These are phyloP conservation scores for Bubo scandiacus DNA, from an alignment of 2,113 vertebrate genomes.

Conservation along the genomic window DNA sequence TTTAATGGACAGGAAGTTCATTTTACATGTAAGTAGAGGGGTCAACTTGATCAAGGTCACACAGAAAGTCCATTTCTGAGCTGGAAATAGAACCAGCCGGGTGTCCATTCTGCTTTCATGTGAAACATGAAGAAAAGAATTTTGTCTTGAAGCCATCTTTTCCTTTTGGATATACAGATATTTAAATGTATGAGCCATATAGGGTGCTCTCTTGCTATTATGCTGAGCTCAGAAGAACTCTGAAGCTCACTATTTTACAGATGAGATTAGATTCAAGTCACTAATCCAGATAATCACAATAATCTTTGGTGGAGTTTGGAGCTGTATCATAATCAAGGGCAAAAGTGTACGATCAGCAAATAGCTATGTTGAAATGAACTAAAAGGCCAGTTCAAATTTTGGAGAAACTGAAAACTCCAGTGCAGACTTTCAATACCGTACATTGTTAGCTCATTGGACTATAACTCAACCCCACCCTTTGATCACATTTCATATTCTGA, in stretches of 20 bases:
- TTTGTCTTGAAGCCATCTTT: neutral
- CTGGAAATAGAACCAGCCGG: neutral
- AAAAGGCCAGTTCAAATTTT: neutral
- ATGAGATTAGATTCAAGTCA: neutral
- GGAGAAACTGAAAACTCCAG: neutral
- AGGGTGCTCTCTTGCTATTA: neutral
- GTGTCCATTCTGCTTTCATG: neutral
- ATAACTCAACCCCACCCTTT: neutral
- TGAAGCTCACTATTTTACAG: neutral
- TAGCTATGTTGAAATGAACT: neutral
- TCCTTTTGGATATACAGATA: neutral
- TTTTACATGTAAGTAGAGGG: neutral
- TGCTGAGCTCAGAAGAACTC: neutral
- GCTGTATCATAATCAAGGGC: neutral
- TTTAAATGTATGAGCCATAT: neutral
- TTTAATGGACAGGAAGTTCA: neutral
- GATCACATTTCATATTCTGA: neutral
- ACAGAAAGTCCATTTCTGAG: neutral
- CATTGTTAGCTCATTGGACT: neutral
- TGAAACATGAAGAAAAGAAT: neutral
- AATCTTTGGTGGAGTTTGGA: neutral
- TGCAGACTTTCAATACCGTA: neutral
- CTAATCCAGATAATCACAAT: neutral
- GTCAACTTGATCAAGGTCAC: constrained; percentile 49
- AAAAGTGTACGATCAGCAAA: neutral